These are phyloP conservation scores for Magallana ariakensis DNA, from an alignment of 1,140 invertebrate genomes.

Conservation along the genomic window DNA sequence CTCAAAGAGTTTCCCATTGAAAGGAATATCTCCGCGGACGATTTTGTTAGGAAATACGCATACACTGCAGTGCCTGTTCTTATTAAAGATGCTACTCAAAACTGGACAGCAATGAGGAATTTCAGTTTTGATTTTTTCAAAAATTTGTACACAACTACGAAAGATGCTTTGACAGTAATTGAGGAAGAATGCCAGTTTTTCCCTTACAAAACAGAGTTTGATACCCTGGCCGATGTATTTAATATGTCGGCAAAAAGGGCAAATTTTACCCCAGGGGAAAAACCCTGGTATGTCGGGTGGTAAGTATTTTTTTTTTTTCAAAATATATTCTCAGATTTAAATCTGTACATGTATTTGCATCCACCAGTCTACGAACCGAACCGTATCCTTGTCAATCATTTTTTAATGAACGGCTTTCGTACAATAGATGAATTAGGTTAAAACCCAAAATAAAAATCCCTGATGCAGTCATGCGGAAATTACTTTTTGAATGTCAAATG, in stretches of 20 bases:
- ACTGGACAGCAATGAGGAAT: conserved; percentile 88
- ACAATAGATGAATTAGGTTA: too few species aligned
- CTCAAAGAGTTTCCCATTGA: conserved; percentile 77
- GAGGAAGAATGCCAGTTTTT: conserved; percentile 90
- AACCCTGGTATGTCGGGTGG: conserved; percentile 95
- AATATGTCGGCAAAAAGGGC: conserved; percentile 85
- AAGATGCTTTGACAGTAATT: conserved; percentile 63
- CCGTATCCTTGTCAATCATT: too few species aligned
- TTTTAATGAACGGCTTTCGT: too few species aligned
- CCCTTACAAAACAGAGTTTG: conserved; percentile 93
- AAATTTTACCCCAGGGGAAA: conserved; percentile 83
- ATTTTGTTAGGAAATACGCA: conserved; percentile 84
- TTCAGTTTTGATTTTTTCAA: conserved; percentile 91
- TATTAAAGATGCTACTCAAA: conserved; percentile 88
- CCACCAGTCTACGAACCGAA: too few species aligned
- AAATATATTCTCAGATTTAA: background rate
- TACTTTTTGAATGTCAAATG: too few species aligned
- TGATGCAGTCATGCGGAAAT: too few species aligned
- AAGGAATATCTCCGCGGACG: conserved; percentile 82
- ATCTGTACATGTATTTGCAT: too few species aligned
- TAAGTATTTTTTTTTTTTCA: conserved; percentile 80
- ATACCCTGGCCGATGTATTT: conserved; percentile 87
- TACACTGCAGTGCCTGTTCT: conserved; percentile 90
- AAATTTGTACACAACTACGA: conserved; percentile 84
- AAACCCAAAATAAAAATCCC: too few species aligned